phyloP scores from a whole-genome alignment of 2,797 vertebrate species.

The Spinus olivaceus region DNA sequence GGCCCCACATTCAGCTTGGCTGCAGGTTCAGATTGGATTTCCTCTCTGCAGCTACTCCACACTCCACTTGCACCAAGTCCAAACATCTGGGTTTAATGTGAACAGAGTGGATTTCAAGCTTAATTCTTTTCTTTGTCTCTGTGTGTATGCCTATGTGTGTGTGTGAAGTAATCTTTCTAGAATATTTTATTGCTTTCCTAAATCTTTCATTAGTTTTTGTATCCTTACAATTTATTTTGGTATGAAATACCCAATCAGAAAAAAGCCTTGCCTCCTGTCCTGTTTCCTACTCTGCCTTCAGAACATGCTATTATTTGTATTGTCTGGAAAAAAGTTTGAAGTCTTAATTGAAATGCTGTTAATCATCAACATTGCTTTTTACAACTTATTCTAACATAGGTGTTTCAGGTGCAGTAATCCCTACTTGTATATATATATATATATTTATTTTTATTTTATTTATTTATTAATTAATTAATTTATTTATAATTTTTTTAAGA shows the following conservation, averaged over 20 bases:
- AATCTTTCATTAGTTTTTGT: background rate
- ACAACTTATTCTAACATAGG: background rate
- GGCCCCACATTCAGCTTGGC: constrained; percentile 18
- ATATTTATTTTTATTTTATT: no score
- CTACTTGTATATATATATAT: background rate
- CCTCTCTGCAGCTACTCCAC: constrained; percentile 26
- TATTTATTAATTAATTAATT: no score
- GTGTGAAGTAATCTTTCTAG: background rate
- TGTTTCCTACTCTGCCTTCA: background rate
- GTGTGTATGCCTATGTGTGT: background rate
- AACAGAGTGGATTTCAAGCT: background rate
- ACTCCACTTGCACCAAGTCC: background rate
- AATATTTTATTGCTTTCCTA: background rate
- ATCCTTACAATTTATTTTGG: background rate
- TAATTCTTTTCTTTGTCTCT: constrained; percentile 16
- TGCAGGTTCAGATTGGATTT: constrained; percentile 21
- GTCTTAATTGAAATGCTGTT: background rate
- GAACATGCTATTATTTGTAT: background rate
- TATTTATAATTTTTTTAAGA: background rate
- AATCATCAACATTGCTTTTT: background rate
- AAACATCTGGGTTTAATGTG: constrained; percentile 50
- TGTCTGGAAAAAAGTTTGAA: background rate
- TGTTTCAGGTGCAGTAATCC: background rate
- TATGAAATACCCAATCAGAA: background rate
- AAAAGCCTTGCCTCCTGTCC: background rate